Evolutionary conservation across 2,888 invertebrate species (phyloP).

Genomic region (Drosophila setosimentum): DNA sequence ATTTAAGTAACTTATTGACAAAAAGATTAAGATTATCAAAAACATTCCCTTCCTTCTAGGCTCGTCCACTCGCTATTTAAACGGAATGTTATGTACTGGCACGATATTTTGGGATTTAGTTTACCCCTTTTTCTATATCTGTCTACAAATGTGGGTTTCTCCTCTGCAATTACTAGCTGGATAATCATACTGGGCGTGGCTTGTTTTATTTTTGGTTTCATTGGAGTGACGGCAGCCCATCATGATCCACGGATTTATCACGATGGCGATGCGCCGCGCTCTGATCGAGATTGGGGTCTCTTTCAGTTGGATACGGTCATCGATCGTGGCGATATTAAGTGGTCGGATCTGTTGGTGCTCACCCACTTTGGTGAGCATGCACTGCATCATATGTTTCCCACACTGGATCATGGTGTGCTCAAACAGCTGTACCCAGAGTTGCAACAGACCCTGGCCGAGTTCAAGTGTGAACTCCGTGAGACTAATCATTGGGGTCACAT

Average conservation of each 20-base stretch:
- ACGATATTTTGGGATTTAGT: constrained; percentile 84
- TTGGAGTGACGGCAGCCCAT: constrained; percentile 91
- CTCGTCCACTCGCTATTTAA: constrained; percentile 54
- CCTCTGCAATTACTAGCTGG: constrained; percentile 85
- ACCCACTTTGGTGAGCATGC: constrained; percentile 92
- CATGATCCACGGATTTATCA: constrained; percentile 92
- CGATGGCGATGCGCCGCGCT: constrained; percentile 88
- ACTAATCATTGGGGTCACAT: constrained; percentile 87
- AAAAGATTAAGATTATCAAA: too few species aligned
- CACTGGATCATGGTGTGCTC: constrained; percentile 90
- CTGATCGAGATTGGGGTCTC: constrained; percentile 90
- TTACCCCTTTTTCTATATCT: constrained; percentile 84
- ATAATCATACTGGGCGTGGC: constrained; percentile 86
- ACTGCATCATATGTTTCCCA: constrained; percentile 92
- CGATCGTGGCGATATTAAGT: constrained; percentile 89
- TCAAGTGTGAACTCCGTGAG: constrained; percentile 73
- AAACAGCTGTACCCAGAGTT: constrained; percentile 88
- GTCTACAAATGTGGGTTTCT: constrained; percentile 66
- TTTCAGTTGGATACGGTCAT: constrained; percentile 90
- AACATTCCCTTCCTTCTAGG: constrained; percentile 25
- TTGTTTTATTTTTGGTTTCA: constrained; percentile 87
- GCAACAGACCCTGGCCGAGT: constrained; percentile 77
- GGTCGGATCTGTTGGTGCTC: constrained; percentile 88
- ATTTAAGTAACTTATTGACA: neutral
- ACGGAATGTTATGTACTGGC: constrained; percentile 73